Conservation (phyloP, 2,888 invertebrate genomes). For the Sepiola atlantica region DNA sequence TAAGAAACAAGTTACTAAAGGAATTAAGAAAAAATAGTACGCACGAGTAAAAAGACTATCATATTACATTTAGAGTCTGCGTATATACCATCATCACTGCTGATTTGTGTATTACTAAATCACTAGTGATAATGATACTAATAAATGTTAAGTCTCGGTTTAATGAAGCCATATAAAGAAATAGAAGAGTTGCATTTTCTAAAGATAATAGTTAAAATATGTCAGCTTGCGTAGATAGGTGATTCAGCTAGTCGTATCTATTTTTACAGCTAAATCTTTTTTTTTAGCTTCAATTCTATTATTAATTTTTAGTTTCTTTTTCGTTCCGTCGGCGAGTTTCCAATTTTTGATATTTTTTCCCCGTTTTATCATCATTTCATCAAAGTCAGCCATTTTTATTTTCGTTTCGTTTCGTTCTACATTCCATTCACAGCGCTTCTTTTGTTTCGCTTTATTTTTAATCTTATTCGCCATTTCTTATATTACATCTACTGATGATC, state of each 20-base stretch:
- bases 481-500: background rate
- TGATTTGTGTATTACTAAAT: too few species aligned
- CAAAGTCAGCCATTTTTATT: background rate
- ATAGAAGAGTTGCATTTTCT: too few species aligned
- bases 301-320: background rate
- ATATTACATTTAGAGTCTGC: too few species aligned
- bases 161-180: too few species aligned
- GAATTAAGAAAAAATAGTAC: too few species aligned
- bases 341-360: background rate
- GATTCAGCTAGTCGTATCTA: background rate
- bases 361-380: background rate
- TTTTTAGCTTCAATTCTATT: background rate
- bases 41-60: too few species aligned
- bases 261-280: background rate
- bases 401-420: background rate
- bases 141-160: too few species aligned
- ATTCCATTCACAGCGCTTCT: background rate
- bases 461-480: background rate
- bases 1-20: too few species aligned
- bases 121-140: too few species aligned
- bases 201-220: too few species aligned
- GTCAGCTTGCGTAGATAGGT: too few species aligned
- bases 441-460: background rate
- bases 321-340: background rate
- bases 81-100: too few species aligned